Percentiles rank a stretch among this genome's conserved stretches.
These are phyloP conservation scores for Zaprionus lineosus DNA, from an alignment of 2,888 invertebrate genomes.

Conservation along the genomic window DNA sequence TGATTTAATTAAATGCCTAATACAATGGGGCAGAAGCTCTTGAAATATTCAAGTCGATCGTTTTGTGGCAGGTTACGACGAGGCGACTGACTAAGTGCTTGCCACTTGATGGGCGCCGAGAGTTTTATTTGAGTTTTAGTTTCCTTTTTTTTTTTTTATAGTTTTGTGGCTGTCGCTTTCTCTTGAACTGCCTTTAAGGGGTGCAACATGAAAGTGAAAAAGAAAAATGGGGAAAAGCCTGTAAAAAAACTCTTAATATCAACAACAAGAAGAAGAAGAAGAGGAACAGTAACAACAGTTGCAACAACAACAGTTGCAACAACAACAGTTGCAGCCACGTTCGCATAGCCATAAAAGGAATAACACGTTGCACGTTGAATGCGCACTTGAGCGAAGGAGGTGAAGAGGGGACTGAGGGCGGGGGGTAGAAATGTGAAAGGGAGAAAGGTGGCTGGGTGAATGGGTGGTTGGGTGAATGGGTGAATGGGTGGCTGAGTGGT, in stretches of 20 bases:
- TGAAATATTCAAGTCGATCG: no score
- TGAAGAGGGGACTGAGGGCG: background rate
- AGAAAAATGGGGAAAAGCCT: conserved; percentile 22
- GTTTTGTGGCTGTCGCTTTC: conserved; percentile 23
- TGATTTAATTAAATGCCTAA: conserved; percentile 54
- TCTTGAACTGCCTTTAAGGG: conserved; percentile 49
- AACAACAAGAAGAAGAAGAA: no score
- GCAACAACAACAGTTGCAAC: conserved; percentile 24
- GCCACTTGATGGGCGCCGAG: conserved; percentile 23
- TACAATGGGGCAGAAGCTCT: background rate
- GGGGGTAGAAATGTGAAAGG: background rate
- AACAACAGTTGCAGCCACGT: conserved; percentile 38
- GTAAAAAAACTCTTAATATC: conserved; percentile 21
- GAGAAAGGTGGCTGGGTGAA: no score
- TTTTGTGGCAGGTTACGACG: no score
- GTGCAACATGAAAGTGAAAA: conserved; percentile 36
- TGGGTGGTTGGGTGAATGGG: no score
- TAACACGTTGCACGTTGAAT: conserved; percentile 69
- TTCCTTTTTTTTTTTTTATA: no score
- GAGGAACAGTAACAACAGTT: no score
- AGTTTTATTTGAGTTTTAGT: no score
- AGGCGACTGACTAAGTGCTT: conserved; percentile 18
- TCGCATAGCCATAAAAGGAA: conserved; percentile 60
- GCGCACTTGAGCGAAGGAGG: conserved; percentile 48
- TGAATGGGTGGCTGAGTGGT: no score